phyloP scores from a whole-genome alignment of 92 coral and sea anemone genomes.

The Palythoa grandis region DNA sequence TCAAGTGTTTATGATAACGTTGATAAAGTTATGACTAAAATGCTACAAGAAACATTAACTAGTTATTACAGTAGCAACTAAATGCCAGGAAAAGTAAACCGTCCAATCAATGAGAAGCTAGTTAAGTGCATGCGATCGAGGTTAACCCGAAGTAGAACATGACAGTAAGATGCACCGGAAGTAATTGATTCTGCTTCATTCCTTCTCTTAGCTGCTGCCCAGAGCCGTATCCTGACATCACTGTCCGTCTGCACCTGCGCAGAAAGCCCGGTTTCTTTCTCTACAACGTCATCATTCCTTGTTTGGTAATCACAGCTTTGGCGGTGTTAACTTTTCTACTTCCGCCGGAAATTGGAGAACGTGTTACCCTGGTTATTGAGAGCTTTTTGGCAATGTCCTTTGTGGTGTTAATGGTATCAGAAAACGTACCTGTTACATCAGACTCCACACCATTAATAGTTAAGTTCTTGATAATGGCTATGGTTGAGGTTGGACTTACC shows the following conservation, averaged over 20 bases:
- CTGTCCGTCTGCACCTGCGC: constrained; percentile 81
- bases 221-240: constrained; percentile 90
- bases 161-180: background rate
- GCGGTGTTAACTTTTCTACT: constrained; percentile 89
- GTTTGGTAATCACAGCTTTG: constrained; percentile 86
- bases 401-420: constrained; percentile 90
- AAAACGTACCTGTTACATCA: constrained; percentile 88
- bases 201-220: constrained; percentile 90
- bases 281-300: constrained; percentile 90
- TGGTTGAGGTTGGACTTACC: constrained; percentile 83
- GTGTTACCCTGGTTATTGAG: constrained; percentile 92
- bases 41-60: constrained; percentile 9
- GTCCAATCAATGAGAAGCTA: background rate
- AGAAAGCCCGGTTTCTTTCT: constrained; percentile 95
- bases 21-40: background rate
- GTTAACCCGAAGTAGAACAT: constrained; percentile 9
- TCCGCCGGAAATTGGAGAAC: constrained; percentile 95
- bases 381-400: constrained; percentile 89
- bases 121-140: constrained; percentile 1
- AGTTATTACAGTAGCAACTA: background rate
- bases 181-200: constrained; percentile 32
- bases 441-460: constrained; percentile 85
- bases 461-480: constrained; percentile 79
- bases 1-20: background rate
- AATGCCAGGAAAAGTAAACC: background rate